Conservation (phyloP, 2,113 vertebrate genomes). For the Platycercus adscitus region DNA sequence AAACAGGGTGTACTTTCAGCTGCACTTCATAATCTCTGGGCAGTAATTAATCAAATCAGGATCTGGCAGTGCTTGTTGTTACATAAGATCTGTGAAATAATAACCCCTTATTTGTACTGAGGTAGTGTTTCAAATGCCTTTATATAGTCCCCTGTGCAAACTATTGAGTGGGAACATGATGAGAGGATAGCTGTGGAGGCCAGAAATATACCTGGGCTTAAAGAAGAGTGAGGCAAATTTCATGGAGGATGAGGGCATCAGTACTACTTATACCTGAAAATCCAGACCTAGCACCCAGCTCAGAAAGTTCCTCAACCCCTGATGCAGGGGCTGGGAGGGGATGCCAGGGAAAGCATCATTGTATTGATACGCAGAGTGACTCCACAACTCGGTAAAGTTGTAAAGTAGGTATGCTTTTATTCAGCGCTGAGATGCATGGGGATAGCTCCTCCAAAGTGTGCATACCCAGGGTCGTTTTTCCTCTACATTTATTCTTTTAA, state of each 20-base stretch:
- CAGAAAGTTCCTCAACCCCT: not conserved
- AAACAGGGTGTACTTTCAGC: not conserved
- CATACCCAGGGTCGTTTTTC: too few species aligned
- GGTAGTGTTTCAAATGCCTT: not conserved
- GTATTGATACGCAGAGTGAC: too few species aligned
- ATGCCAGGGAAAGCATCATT: not conserved
- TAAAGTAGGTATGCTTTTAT: too few species aligned
- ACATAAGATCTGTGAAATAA: conserved; percentile 13
- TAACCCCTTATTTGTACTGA: not conserved
- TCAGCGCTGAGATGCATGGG: too few species aligned
- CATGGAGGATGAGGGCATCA: not conserved
- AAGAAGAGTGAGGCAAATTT: not conserved
- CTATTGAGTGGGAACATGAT: not conserved
- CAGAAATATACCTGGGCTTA: not conserved
- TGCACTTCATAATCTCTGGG: not conserved
- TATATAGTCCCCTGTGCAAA: not conserved
- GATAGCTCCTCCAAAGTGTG: too few species aligned
- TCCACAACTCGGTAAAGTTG: too few species aligned
- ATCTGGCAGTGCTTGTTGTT: not conserved
- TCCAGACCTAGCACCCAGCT: not conserved
- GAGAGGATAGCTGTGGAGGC: not conserved
- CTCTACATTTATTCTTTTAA: too few species aligned
- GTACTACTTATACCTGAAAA: not conserved
- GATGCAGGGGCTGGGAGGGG: not conserved
- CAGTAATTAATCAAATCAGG: not conserved